Evolutionary conservation across 2,888 invertebrate genomes (phyloP), one percentile per base, ranked within the genome.

Genomic region (Eupithecia pulchellata): DNA sequence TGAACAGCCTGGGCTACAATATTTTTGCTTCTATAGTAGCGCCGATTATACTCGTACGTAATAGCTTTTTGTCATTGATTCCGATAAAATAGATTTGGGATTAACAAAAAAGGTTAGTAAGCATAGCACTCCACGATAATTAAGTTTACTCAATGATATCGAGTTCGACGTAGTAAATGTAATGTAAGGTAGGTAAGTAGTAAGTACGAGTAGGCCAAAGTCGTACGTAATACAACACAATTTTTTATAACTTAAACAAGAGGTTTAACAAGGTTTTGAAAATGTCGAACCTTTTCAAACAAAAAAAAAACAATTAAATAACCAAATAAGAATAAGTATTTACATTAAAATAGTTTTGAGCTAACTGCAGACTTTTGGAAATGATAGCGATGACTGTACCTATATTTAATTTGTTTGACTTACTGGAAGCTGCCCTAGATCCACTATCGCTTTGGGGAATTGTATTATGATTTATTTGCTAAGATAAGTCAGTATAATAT

Each of bases 31-130:
- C n/a, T 29, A 58, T 1, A 32, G 9, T 58, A n/a, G 13, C 20
- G 20, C 20, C 9, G 58, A 58, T 64, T 34, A 61, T 65, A n/a
- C n/a, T n/a, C n/a, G n/a, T n/a, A n/a, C n/a, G n/a, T n/a, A 27
- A 52, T n/a, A 67, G 39, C 64, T 47, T 60, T 47, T 32, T 20
- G 58, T 71, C 61, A 71, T 71, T 71, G 64, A 68, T 68, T 57
- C 62, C 52, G 27, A 61, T 68, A 61, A 55, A 57, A 32, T 61
- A 58, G 63, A 66, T n/a, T 65, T 57, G n/a, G 61, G 61, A 32
- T 68, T 32, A 30, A 57, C 47, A 60, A 68, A 72, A 72, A 62
- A 30, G 64, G 65, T 61, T 61, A 64, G 60, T 55, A 71, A 68
- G 52, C 65, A 68, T 39, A 65, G 25, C 42, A 72, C 62, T 60